Conservation (phyloP, 2,888 invertebrate genomes). For the Protophormia terraenovae region DNA sequence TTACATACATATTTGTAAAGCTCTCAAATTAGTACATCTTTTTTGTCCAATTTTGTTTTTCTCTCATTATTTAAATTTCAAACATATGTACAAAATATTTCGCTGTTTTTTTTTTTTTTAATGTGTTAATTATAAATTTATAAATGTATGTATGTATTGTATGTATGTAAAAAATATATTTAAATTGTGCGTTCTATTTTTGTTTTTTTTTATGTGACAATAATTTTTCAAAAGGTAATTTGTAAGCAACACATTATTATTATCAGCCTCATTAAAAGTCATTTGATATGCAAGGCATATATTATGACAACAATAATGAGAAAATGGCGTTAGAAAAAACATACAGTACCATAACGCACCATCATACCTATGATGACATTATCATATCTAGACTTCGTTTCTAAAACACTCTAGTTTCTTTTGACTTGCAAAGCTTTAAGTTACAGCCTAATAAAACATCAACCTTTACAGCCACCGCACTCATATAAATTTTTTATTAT, state of each 20-base stretch:
- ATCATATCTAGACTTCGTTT: constrained; percentile 40
- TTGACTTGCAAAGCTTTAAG: constrained; percentile 12
- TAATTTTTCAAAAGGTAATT: constrained; percentile 63
- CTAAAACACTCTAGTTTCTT: not conserved
- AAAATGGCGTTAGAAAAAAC: constrained; percentile 3
- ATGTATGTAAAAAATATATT: too few species aligned
- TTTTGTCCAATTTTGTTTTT: too few species aligned
- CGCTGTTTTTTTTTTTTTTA: not conserved
- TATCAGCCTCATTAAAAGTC: constrained; percentile 67
- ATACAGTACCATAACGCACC: not conserved
- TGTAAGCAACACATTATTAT: constrained; percentile 64
- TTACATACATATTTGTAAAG: too few species aligned
- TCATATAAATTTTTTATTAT: not conserved
- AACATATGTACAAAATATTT: not conserved
- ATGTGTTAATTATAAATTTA: constrained; percentile 21
- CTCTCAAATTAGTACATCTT: too few species aligned
- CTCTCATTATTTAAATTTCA: not conserved
- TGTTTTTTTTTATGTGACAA: constrained; percentile 48
- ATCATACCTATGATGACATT: constrained; percentile 20
- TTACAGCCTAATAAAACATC: constrained; percentile 15
- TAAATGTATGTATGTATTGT: too few species aligned
- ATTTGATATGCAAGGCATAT: constrained; percentile 65
- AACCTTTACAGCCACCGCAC: not conserved
- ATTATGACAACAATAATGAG: constrained; percentile 52
- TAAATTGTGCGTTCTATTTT: not conserved